Conservation (phyloP, 2,888 invertebrate species). For the Oithona nana region DNA sequence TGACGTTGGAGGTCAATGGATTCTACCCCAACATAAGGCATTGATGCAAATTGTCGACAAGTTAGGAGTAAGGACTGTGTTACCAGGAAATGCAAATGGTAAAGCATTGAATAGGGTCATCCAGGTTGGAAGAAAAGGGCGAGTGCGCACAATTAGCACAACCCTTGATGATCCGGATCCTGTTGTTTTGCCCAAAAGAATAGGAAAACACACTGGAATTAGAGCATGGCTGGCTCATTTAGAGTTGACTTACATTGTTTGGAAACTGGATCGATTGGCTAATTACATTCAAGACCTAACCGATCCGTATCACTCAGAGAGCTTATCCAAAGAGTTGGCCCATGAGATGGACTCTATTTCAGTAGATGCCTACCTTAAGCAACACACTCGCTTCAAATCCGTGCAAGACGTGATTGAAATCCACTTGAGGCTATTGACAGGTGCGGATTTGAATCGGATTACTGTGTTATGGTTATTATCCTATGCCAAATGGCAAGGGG, state of each 20-base stretch:
- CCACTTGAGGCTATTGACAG: not conserved
- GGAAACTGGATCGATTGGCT: not conserved
- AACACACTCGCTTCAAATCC: not conserved
- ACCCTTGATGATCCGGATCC: not conserved
- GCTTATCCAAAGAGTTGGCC: not conserved
- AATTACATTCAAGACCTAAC: not conserved
- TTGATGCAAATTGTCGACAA: not conserved
- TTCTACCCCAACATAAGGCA: not conserved
- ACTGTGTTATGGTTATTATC: not conserved
- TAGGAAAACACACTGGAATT: not conserved
- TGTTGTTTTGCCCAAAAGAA: not conserved
- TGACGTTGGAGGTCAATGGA: conserved; percentile 29
- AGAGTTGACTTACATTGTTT: not conserved
- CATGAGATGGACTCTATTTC: not conserved
- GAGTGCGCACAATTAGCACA: not conserved
- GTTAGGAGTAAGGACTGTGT: conserved; percentile 19
- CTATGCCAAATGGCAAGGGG: not conserved
- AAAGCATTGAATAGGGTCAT: not conserved
- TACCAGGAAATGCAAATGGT: not conserved
- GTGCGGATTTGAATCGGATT: not conserved
- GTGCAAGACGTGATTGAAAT: not conserved
- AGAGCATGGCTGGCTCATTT: not conserved
- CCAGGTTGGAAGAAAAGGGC: not conserved
- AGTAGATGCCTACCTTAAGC: not conserved
- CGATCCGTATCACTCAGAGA: not conserved